These are phyloP conservation scores for Silurus asotus DNA, from an alignment of 2,113 vertebrate genomes.

Conservation along the genomic window DNA sequence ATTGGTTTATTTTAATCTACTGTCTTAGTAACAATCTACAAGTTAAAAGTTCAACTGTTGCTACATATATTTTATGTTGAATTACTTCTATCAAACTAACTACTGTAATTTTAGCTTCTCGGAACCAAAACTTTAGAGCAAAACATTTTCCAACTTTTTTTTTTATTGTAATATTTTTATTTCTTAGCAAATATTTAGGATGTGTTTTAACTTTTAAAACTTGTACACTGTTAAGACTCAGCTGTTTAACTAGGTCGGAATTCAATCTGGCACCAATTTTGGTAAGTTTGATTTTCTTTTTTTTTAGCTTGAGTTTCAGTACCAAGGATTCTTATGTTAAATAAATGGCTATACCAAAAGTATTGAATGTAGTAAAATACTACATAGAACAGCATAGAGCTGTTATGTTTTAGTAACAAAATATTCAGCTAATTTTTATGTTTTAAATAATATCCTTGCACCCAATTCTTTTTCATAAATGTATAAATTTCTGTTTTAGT, in stretches of 20 bases:
- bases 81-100: background rate
- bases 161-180: too few species aligned
- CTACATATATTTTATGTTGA: background rate
- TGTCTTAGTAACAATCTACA: background rate
- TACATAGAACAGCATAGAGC: background rate
- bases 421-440: too few species aligned
- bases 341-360: background rate
- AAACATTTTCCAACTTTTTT: background rate
- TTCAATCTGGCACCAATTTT: background rate
- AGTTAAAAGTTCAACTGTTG: constrained; percentile 17
- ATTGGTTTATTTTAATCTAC: constrained; percentile 30
- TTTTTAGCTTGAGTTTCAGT: background rate
- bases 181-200: background rate
- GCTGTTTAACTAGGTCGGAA: background rate
- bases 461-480: background rate
- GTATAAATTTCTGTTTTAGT: too few species aligned
- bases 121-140: background rate
- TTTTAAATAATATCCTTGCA: background rate
- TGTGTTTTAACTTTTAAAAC: background rate
- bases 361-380: background rate
- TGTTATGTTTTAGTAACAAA: background rate
- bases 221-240: background rate
- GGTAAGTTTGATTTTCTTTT: background rate
- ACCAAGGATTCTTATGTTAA: background rate
- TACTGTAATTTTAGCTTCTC: background rate